Percentiles rank a stretch among this genome's conserved stretches.
These are phyloP conservation scores for Portevinia maculata DNA, from an alignment of 2,888 invertebrate species.

Conservation along the genomic window DNA sequence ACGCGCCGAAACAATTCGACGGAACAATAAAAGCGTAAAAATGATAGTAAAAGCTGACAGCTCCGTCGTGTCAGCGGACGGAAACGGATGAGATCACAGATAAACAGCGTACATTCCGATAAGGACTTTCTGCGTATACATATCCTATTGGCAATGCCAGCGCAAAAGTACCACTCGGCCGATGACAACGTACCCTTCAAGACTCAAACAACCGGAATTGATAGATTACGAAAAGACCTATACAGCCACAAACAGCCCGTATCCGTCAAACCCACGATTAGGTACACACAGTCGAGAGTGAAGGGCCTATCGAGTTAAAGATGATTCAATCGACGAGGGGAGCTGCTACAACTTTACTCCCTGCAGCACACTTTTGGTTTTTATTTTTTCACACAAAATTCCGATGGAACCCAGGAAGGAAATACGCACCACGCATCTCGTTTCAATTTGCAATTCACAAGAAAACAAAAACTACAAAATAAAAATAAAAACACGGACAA, in stretches of 20 bases:
- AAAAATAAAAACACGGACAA: conserved; percentile 2
- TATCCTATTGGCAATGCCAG: conserved; percentile 20
- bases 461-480: conserved; percentile 5
- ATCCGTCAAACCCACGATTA: conserved; percentile 22
- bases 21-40: conserved; percentile 39
- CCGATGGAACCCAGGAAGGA: conserved; percentile 50
- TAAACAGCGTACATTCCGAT: conserved; percentile 25
- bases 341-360: neutral
- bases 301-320: conserved; percentile 19
- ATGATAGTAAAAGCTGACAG: conserved; percentile 54
- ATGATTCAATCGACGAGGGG: conserved; percentile 47
- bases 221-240: conserved; percentile 46
- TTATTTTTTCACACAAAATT: conserved; percentile 47
- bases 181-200: conserved; percentile 10
- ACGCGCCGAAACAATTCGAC: conserved; percentile 12
- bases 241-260: conserved; percentile 36
- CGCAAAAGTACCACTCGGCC: conserved; percentile 32
- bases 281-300: conserved; percentile 33
- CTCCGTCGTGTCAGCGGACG: conserved; percentile 1
- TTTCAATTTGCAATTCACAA: conserved; percentile 20
- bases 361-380: conserved; percentile 49
- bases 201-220: conserved; percentile 57
- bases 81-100: conserved; percentile 29
- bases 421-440: conserved; percentile 37
- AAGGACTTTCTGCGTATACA: conserved; percentile 28